Evolutionary conservation across 2,888 invertebrate species (phyloP).

Genomic region (Acronicta leporina): DNA sequence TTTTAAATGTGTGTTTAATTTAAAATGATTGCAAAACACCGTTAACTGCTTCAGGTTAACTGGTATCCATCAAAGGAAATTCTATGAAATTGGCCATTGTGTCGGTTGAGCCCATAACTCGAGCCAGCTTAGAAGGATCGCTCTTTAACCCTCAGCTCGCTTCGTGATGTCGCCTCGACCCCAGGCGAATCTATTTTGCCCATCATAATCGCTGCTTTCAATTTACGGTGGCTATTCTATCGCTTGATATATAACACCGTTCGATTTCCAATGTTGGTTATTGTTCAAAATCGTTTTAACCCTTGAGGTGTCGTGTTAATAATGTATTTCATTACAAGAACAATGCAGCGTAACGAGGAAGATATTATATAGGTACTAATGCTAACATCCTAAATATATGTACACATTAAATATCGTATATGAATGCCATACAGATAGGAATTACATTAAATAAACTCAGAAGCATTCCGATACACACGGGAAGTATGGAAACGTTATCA

Average conservation of each 20-base stretch:
- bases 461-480: constrained; percentile 84
- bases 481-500: constrained; percentile 88
- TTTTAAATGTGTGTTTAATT: constrained; percentile 54
- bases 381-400: constrained; percentile 40
- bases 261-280: constrained; percentile 62
- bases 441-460: constrained; percentile 85
- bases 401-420: constrained; percentile 58
- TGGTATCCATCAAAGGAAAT: constrained; percentile 80
- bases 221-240: constrained; percentile 84
- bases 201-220: constrained; percentile 87
- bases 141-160: constrained; percentile 81
- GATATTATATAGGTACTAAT: constrained; percentile 32
- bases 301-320: constrained; percentile 35
- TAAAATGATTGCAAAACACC: constrained; percentile 68
- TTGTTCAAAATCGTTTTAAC: constrained; percentile 63
- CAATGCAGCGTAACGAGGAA: constrained; percentile 19
- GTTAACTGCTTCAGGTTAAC: constrained; percentile 73
- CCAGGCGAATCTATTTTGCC: constrained; percentile 82
- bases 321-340: constrained; percentile 32
- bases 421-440: constrained; percentile 66
- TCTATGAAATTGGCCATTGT: constrained; percentile 87
- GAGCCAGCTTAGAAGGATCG: constrained; percentile 77
- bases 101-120: constrained; percentile 81
- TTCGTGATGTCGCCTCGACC: constrained; percentile 87
- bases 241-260: constrained; percentile 72